Evolutionary conservation across 2,888 invertebrate species (phyloP), one percentile per base, ranked within the genome.

Genomic region (Orchesellides sinensis): DNA sequence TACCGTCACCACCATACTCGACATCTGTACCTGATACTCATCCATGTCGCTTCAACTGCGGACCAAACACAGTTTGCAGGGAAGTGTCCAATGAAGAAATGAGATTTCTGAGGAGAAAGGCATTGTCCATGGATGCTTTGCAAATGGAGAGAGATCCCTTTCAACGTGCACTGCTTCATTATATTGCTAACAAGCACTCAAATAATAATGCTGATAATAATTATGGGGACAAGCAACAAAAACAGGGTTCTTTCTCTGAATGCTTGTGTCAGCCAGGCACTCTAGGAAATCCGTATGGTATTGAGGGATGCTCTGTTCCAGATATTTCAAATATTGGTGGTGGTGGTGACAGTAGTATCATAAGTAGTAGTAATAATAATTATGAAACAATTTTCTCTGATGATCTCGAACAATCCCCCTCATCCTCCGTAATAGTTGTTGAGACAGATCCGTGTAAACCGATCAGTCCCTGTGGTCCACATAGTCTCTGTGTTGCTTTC

Each of bases 401-500:
- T 70, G 78, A 79, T 79, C 78, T 79, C 78, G 69, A 63, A 27
- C 45, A 56, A 17, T 47, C 63, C 61, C 47, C 45, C 17, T 68
- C 77, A 54, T 61, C 35, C 65, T 79, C 32, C 25, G 40, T 14
- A 49, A 10, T 32, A n/a, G 23, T 49, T 40, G 68, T 66, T 65
- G 70, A 6, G 35, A 65, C 45, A 4, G 49, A 52, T 68, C 83
- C 70, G 14, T 79, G 78, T 70, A 73, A 12, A 10, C 29, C 23
- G n/a, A 5, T 8, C 3, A 63, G 21, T 40, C 75, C 83, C 23
- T 84, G 86, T 63, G 86, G 86, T 10, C 72, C 82, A 1, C 72
- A 84, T 35, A 84, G 83, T 63, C 59, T 86, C 25, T 86, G 86
- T 80, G 74, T 69, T 45, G 59, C 78, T 61, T 47, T 29, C 35